Percentiles rank a stretch among this genome's conserved stretches.
Evolutionary conservation across 2,797 vertebrate species (phyloP).

Genomic region (Eulemur albifrons): DNA sequence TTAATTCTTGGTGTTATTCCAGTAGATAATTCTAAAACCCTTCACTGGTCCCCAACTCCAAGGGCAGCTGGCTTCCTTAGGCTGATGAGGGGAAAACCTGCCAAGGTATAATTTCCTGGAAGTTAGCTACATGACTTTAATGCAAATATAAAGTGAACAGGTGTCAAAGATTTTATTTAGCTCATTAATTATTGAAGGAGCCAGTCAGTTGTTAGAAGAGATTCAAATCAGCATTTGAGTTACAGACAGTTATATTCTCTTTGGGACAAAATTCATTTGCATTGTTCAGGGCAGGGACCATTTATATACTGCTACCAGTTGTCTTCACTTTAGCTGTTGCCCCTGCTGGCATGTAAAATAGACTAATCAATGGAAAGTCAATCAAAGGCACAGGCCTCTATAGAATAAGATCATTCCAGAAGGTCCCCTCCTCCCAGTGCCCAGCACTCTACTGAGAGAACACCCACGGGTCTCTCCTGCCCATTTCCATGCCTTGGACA

Average conservation of each 20-base stretch:
- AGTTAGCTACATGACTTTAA: neutral
- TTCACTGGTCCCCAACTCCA: neutral
- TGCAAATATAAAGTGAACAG: constrained; percentile 19
- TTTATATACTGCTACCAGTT: neutral
- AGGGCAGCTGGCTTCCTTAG: neutral
- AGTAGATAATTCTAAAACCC: constrained; percentile 17
- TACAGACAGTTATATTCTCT: constrained; percentile 18
- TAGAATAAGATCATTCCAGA: neutral
- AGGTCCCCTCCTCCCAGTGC: neutral
- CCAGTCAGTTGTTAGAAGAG: constrained; percentile 32
- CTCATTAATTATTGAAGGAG: constrained; percentile 49
- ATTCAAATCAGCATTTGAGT: constrained; percentile 44
- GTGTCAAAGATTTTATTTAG: constrained; percentile 50
- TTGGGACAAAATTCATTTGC: constrained; percentile 34
- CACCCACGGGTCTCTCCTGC: neutral
- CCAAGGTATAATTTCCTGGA: constrained; percentile 25
- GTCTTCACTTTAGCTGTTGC: constrained; percentile 5
- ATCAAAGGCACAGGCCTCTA: neutral
- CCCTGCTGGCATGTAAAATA: neutral
- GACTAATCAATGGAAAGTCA: neutral
- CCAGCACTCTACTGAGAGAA: neutral
- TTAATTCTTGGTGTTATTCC: constrained; percentile 18
- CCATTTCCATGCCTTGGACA: neutral
- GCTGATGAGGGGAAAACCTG: neutral
- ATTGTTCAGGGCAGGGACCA: neutral